Conservation (phyloP, 2,888 invertebrate genomes). For the Subacronicta megacephala region DNA sequence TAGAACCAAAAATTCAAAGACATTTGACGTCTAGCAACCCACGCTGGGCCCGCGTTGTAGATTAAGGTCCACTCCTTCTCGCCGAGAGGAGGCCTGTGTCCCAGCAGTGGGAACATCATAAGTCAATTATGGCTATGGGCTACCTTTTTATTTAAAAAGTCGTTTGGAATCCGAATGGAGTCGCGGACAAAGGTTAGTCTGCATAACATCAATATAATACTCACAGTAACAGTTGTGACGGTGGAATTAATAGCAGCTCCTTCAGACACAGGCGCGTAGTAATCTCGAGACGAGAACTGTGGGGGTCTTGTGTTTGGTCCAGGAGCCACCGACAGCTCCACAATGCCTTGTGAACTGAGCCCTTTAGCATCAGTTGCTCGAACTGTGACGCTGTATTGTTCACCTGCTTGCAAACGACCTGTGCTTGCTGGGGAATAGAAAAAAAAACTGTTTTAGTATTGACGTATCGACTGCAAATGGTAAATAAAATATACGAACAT, state of each 20-base stretch:
- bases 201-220: constrained; percentile 35
- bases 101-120: too few species aligned
- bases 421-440: constrained; percentile 89
- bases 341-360: constrained; percentile 94
- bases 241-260: constrained; percentile 96
- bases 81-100: too few species aligned
- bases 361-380: constrained; percentile 95
- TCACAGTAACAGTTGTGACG: constrained; percentile 93
- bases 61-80: too few species aligned
- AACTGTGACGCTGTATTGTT: constrained; percentile 96
- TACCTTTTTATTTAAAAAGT: too few species aligned
- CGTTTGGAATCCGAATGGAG: too few species aligned
- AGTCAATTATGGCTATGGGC: too few species aligned
- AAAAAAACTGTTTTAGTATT: background rate
- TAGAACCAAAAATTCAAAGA: too few species aligned
- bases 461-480: too few species aligned
- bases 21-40: too few species aligned
- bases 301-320: constrained; percentile 96
- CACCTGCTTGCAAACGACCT: constrained; percentile 95
- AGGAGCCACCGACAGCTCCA: constrained; percentile 95
- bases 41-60: too few species aligned
- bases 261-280: constrained; percentile 96
- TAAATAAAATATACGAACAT: too few species aligned
- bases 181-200: too few species aligned
- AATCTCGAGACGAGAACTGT: constrained; percentile 94